Conservation (phyloP, 37 sponge, comb jelly and placozoan genomes). For the Hormiphora californensis region DNA sequence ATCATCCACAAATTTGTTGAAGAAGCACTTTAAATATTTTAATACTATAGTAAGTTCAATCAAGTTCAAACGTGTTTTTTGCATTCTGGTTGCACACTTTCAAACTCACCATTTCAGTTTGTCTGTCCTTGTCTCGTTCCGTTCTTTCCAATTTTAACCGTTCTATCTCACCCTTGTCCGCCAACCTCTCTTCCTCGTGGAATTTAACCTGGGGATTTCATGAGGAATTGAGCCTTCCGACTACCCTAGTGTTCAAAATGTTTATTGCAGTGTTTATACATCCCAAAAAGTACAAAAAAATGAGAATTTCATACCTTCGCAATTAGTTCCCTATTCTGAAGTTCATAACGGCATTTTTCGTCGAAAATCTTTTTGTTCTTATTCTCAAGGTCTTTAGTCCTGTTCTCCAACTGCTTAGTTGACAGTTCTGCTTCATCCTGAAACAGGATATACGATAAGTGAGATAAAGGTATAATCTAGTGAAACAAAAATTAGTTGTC, state of each 20-base stretch:
- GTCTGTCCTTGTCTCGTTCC: constrained; percentile 14
- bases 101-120: constrained; percentile 22
- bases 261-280: no score
- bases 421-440: constrained; percentile 6
- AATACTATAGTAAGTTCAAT: no score
- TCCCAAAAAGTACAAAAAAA: no score
- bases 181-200: constrained; percentile 4
- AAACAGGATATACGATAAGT: no score
- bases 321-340: constrained; percentile 41
- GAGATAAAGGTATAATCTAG: no score
- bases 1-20: no score
- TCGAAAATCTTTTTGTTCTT: constrained; percentile 29
- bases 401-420: constrained; percentile 15
- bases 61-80: background rate
- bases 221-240: no score
- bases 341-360: constrained; percentile 33
- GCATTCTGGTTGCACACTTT: background rate
- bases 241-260: no score
- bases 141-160: background rate
- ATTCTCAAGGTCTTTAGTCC: background rate
- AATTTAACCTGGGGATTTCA: constrained; percentile 25
- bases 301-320: background rate
- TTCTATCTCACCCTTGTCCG: constrained; percentile 22
- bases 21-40: no score
- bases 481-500: no score